Evolutionary conservation across 2,797 vertebrate species (phyloP).

Genomic region (Lepus oiostolus): DNA sequence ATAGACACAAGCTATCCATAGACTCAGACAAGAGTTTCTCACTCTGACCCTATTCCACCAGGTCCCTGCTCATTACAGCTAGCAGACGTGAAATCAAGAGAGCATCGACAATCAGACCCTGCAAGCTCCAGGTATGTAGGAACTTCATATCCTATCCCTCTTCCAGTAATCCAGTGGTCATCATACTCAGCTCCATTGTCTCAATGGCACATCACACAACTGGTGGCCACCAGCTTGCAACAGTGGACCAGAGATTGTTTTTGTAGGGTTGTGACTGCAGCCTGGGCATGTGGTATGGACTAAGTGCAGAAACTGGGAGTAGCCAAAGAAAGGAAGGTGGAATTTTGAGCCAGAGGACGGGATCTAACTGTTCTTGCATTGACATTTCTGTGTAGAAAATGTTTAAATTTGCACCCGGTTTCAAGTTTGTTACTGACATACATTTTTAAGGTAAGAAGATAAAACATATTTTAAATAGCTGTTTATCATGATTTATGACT

Average conservation of each 20-base stretch:
- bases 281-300: accelerated
- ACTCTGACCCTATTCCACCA: neutral
- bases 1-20: neutral
- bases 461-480: neutral
- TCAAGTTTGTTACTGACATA: neutral
- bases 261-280: neutral
- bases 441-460: neutral
- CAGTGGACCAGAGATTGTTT: neutral
- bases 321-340: neutral
- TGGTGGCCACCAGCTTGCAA: neutral
- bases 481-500: neutral
- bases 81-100: neutral
- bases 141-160: neutral
- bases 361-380: no score
- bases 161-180: neutral
- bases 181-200: accelerated
- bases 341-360: neutral
- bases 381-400: neutral
- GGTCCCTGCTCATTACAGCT: neutral
- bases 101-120: neutral
- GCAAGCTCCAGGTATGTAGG: neutral
- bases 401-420: neutral
- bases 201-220: accelerated
- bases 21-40: neutral
- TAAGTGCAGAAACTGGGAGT: neutral